Evolutionary conservation across 1,140 invertebrate species (phyloP).

Genomic region (Acromyrmex charruanus): DNA sequence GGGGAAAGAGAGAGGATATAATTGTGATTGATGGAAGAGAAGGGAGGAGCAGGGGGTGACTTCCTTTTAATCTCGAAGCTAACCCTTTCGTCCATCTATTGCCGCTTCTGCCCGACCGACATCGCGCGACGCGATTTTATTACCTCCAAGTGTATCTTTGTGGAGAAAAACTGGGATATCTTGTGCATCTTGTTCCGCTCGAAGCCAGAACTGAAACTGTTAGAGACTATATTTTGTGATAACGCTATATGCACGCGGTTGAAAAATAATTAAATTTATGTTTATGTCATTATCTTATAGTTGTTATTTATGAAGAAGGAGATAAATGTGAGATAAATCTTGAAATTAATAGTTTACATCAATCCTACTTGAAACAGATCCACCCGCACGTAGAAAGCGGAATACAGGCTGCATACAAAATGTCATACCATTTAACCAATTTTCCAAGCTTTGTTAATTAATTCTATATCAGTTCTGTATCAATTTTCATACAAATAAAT

Average conservation of each 20-base stretch:
- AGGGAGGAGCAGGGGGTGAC: constrained; percentile 78
- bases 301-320: background rate
- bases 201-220: background rate
- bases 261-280: background rate
- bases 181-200: background rate
- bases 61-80: constrained; percentile 84
- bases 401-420: background rate
- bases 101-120: constrained; percentile 67
- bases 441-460: too few relatives aligned
- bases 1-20: constrained; percentile 83
- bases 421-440: too few relatives aligned
- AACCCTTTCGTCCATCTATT: constrained; percentile 80
- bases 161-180: constrained; percentile 27
- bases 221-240: background rate
- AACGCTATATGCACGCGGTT: background rate
- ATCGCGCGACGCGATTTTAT: constrained; percentile 65
- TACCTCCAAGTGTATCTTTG: constrained; percentile 65
- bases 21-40: constrained; percentile 84
- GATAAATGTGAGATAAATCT: too few relatives aligned
- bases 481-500: too few relatives aligned
- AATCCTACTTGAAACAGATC: background rate
- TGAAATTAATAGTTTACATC: background rate
- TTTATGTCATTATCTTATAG: background rate
- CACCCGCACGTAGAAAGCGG: background rate
- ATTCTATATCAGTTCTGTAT: too few relatives aligned